Conservation (phyloP, 2,113 vertebrate genomes). For the Morone chrysops region DNA sequence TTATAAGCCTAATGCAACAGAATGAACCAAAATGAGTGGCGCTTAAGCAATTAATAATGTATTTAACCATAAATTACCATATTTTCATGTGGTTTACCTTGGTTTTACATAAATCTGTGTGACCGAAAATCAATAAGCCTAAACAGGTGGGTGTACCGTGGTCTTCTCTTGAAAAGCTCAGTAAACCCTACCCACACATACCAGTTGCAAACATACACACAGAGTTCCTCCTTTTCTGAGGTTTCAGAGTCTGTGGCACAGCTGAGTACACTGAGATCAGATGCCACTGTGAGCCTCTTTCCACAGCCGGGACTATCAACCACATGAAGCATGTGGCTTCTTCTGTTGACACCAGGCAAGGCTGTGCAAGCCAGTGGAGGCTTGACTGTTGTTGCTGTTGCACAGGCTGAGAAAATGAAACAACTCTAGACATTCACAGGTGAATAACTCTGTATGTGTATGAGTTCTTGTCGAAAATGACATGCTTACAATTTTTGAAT, state of each 20-base stretch:
- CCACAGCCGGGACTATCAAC: constrained; percentile 62
- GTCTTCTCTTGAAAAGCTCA: constrained; percentile 41
- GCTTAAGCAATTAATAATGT: background rate
- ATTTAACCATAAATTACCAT: background rate
- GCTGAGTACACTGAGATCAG: constrained; percentile 73
- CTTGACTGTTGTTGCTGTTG: constrained; percentile 25
- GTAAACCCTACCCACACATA: constrained; percentile 24
- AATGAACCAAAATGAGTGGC: constrained; percentile 13
- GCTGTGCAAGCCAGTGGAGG: constrained; percentile 9
- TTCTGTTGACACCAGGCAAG: constrained; percentile 54
- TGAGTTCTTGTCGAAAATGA: constrained; percentile 19
- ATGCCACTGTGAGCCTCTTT: constrained; percentile 50
- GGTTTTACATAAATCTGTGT: background rate
- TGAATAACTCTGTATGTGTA: background rate
- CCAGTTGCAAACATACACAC: constrained; percentile 7
- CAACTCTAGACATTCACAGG: constrained; percentile 9
- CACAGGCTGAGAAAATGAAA: constrained; percentile 33
- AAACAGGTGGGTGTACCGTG: constrained; percentile 39
- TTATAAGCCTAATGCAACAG: background rate
- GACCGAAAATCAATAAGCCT: constrained; percentile 31
- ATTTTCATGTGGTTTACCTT: constrained; percentile 2
- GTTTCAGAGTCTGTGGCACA: constrained; percentile 54
- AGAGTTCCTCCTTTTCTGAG: constrained; percentile 46
- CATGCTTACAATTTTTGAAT: background rate
- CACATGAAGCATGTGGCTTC: constrained; percentile 71